Percentiles rank a stretch among this genome's conserved stretches.
These are phyloP conservation scores for Ophraella communa DNA, from an alignment of 2,888 invertebrate genomes.

Conservation along the genomic window DNA sequence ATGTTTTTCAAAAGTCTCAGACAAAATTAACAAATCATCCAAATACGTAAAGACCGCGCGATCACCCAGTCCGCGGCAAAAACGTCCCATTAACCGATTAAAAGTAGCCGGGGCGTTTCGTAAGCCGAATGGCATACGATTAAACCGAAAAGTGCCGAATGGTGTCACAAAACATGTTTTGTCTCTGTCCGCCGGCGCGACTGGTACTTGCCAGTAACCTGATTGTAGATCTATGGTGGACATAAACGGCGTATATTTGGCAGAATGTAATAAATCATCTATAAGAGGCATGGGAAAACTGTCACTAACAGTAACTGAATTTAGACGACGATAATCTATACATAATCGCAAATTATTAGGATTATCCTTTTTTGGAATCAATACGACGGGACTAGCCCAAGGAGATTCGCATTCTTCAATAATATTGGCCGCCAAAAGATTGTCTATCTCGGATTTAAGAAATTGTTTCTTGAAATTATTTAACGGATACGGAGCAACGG, in stretches of 20 bases:
- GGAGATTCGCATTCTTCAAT: too few relatives aligned
- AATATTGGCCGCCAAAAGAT: neutral
- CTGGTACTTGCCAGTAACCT: slow-evolving; percentile 21
- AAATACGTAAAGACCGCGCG: too few relatives aligned
- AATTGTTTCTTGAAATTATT: slow-evolving; percentile 5
- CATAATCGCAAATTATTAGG: neutral
- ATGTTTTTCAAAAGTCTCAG: slow-evolving; percentile 39
- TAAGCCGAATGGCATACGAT: slow-evolving; percentile 34
- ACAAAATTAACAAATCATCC: slow-evolving; percentile 16
- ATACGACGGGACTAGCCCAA: too few relatives aligned
- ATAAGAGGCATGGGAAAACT: neutral
- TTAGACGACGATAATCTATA: neutral
- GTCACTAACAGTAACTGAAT: neutral
- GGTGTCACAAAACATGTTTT: neutral
- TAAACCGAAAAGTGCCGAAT: slow-evolving; percentile 20
- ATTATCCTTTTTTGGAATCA: neutral
- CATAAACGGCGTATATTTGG: neutral
- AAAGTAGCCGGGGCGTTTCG: slow-evolving; percentile 17
- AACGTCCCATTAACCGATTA: too few relatives aligned
- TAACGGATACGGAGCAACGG: neutral
- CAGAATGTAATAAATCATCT: neutral
- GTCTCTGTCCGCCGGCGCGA: slow-evolving; percentile 9
- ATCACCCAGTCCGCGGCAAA: too few relatives aligned
- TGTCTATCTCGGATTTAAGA: neutral
- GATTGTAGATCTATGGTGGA: neutral